Evolutionary conservation across 2,113 vertebrate species (phyloP), one percentile per base, ranked within the genome.

Genomic region (Oxyura jamaicensis): DNA sequence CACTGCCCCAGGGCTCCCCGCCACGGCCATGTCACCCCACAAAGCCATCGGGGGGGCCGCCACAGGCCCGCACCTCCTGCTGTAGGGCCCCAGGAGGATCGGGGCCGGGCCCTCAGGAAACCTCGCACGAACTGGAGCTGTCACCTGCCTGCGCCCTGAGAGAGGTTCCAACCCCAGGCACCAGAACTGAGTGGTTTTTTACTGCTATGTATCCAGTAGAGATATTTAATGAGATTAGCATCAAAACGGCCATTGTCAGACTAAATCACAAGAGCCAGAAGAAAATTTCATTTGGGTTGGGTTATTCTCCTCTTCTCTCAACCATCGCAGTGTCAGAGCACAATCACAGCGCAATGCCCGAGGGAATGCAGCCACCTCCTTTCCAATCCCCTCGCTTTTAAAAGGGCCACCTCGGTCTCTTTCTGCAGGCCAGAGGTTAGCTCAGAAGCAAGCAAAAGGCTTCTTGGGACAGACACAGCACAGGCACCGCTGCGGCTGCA

Each of bases 401-500:
- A 36, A 10, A n/a, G 53, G 81, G 16, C 35, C 55, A 0, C 13
- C 56, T 56, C 18, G 44, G 15, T 48, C 23, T 19, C 55, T 83
- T 48, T 39, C 20, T 23, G 7, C 6, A 19, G 31, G 44, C 4
- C 58, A 25, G 36, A 50, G 18, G 59, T 11, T 66, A 33, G 53
- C 12, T 53, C 75, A 29, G 59, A 25, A 46, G 15, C 42, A 88
- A 91, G 72, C 35, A 74, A 36, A 85, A 66, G 31, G 17, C 69
- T 67, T 35, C 6, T 1, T 8, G 22, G 74, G 69, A 71, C 67
- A 48, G 31, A 29, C 3, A 15, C 28, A 50, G 28, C 31, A 4
- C 1, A 31, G 0, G 4, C 26, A 80, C 69, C 50, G 23, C 33
- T 12, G 65, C 20, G 31, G n/a, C 25, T 1, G 0, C 12, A 56